phyloP scores from a whole-genome alignment of 2,797 vertebrate genomes.

The Phalanger gymnotis region DNA sequence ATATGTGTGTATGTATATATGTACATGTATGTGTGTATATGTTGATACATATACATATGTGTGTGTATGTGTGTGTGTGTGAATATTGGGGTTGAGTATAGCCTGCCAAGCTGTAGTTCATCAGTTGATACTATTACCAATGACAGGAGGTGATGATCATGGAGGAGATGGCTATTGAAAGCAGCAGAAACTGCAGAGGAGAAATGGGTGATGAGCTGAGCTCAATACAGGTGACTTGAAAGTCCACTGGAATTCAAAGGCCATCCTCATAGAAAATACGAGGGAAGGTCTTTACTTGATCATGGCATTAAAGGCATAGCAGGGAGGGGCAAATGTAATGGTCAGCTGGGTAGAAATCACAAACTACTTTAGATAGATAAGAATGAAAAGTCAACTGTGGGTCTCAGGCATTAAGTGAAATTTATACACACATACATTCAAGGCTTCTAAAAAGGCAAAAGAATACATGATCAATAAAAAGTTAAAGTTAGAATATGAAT shows the following conservation, averaged over 20 bases:
- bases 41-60: too few relatives aligned
- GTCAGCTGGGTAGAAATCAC: not conserved
- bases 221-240: not conserved
- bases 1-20: too few relatives aligned
- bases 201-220: too few relatives aligned
- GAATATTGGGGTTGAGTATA: not conserved
- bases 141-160: not conserved
- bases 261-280: not conserved
- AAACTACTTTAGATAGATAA: not conserved
- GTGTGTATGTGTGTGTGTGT: too few relatives aligned
- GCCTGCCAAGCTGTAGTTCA: not conserved
- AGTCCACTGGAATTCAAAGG: not conserved
- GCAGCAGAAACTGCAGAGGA: too few relatives aligned
- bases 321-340: not conserved
- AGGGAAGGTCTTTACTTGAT: not conserved
- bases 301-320: not conserved
- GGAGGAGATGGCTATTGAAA: not conserved
- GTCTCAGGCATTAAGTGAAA: not conserved
- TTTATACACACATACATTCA: not conserved
- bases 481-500: not conserved
- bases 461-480: not conserved
- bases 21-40: too few relatives aligned
- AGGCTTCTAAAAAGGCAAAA: not conserved
- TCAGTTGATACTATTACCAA: not conserved
- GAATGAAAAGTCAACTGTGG: not conserved